phyloP scores from a whole-genome alignment of 2,888 invertebrate species.

The Oxycera nigricornis region DNA sequence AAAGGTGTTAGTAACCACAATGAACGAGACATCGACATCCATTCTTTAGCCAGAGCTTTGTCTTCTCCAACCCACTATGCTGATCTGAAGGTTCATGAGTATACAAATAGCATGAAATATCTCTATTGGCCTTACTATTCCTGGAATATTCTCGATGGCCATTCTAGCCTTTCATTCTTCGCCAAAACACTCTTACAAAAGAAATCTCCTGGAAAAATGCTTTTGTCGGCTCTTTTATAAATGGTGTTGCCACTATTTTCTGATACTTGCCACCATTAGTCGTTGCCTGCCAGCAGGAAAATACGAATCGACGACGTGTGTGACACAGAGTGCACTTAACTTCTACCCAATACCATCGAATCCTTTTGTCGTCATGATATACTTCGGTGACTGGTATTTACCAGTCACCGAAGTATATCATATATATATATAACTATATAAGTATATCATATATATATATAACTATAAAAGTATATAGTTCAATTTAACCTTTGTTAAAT shows the following conservation, averaged over 20 bases:
- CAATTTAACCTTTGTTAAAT: too few relatives aligned
- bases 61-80: neutral
- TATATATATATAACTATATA: too few relatives aligned
- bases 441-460: too few relatives aligned
- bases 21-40: too few relatives aligned
- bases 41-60: neutral
- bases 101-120: neutral
- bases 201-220: slow-evolving; percentile 1
- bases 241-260: slow-evolving; percentile 12
- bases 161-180: too few relatives aligned
- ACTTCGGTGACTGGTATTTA: too few relatives aligned
- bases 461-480: too few relatives aligned
- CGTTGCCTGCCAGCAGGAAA: neutral
- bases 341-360: too few relatives aligned
- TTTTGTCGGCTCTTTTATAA: slow-evolving; percentile 1
- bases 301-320: slow-evolving; percentile 11
- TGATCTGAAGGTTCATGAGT: neutral
- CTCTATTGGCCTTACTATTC: neutral
- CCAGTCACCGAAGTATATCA: too few relatives aligned
- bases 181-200: neutral
- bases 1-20: too few relatives aligned
- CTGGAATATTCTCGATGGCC: neutral
- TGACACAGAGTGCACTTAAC: slow-evolving; percentile 28
- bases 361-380: too few relatives aligned
- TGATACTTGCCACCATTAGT: slow-evolving; percentile 13